phyloP scores from a whole-genome alignment of 2,113 vertebrate species.

The Genyomyrus donnyi region DNA sequence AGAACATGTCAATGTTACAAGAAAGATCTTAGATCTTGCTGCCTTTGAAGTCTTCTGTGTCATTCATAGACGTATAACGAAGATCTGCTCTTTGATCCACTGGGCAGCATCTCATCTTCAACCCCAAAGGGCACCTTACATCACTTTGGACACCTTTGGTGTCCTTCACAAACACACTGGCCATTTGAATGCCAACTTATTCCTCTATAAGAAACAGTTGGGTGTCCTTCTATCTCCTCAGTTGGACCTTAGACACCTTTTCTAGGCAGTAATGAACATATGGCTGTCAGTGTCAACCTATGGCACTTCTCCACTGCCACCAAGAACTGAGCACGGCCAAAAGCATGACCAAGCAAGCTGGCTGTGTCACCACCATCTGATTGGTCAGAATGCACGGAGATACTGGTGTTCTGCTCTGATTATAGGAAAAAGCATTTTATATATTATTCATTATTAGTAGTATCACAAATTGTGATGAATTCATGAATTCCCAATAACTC shows the following conservation, averaged over 20 bases:
- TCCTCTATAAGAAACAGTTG: neutral
- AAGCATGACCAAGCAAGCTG: neutral
- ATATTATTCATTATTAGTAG: neutral
- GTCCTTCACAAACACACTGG: neutral
- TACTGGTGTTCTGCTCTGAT: neutral
- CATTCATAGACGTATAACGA: slow-evolving; percentile 23
- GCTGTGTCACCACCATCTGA: neutral
- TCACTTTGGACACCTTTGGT: neutral
- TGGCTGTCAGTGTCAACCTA: neutral
- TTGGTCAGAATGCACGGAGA: neutral
- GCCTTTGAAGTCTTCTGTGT: slow-evolving; percentile 7
- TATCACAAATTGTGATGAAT: neutral
- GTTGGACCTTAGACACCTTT: neutral
- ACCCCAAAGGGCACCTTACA: neutral
- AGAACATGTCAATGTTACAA: slow-evolving; percentile 18
- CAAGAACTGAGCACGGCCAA: neutral
- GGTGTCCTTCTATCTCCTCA: neutral
- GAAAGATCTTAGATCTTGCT: neutral
- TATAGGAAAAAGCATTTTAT: neutral
- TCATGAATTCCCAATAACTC: neutral
- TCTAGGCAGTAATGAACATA: neutral
- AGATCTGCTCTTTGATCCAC: slow-evolving; percentile 9
- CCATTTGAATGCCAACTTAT: neutral
- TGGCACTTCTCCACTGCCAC: neutral
- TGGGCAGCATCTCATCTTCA: slow-evolving; percentile 26